Evolutionary conservation across 1,140 invertebrate species (phyloP), one percentile per base, ranked within the genome.

Genomic region (Bombus ignitus): DNA sequence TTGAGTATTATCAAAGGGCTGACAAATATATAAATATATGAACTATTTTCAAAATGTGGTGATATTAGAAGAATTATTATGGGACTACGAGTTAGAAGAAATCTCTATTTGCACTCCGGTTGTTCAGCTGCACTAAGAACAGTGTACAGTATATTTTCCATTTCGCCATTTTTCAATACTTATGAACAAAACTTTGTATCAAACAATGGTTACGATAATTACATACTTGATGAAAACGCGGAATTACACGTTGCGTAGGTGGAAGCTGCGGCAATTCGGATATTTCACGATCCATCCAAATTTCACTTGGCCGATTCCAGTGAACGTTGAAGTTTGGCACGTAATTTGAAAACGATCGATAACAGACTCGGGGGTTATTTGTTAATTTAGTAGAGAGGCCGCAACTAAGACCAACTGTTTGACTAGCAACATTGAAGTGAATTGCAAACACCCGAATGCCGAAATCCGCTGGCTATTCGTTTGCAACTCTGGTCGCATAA

Each of bases 321-420:
- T 1, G 12, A 44, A 44, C 37, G 35, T 42, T 44, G 32, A 66
- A 62, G 15, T 65, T 44, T 3, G 18, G 8, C 35, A 25, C 0
- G 62, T 39, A 35, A 12, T 32, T 44, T 12, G 32, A 2, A 9
- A 44, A 65, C 37, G 57, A 74, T 82, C 72, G 81, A 83, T 83
- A 66, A 13, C 12, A 22, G 65, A 12, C 28, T 35, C 18, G 22
- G 1, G 13, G 25, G 37, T 25, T 82, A 83, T 83, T 83, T 75
- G 72, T 75, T 83, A 74, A 83, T 83, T 83, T 75, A 53, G 32
- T 35, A 35, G 42, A 75, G 59, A 83, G 81, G 72, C 81, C 59
- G 81, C 72, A 75, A 59, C 53, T 70, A 83, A 83, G 74, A 78
- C 37, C 74, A 70, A 71, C 22, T 78, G 74, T 83, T 83, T 78